Evolutionary conservation across 2,113 vertebrate species (phyloP).

Genomic region (Notiomystis cincta): DNA sequence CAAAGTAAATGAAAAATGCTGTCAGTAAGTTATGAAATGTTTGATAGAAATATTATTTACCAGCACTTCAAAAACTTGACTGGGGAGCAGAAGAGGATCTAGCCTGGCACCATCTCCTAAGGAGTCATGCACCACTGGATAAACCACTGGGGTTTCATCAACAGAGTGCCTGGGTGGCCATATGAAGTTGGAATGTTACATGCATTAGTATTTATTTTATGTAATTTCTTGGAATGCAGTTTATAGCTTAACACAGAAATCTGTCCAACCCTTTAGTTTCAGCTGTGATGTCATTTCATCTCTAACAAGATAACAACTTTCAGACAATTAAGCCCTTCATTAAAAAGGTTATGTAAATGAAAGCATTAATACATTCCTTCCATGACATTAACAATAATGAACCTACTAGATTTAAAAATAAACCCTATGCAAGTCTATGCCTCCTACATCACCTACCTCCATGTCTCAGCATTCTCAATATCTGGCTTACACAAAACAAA

Average conservation of each 20-base stretch:
- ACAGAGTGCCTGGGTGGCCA: not conserved
- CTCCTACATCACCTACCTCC: not conserved
- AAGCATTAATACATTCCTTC: not conserved
- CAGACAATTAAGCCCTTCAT: not conserved
- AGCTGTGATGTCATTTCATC: not conserved
- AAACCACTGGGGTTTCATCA: not conserved
- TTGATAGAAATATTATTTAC: not conserved
- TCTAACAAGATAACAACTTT: not conserved
- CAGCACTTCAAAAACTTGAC: not conserved
- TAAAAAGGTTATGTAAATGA: not conserved
- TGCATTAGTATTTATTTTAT: not conserved
- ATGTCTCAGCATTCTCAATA: not conserved
- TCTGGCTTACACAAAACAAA: not conserved
- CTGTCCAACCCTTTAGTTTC: not conserved
- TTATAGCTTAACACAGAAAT: not conserved
- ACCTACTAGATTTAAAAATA: not conserved
- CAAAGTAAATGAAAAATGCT: not conserved
- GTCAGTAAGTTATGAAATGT: not conserved
- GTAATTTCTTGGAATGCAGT: not conserved
- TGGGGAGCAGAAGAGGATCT: not conserved
- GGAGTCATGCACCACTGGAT: not conserved
- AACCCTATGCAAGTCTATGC: not conserved
- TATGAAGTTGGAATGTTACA: not conserved
- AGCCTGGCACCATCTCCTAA: not conserved
- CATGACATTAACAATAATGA: not conserved